Conservation (phyloP, 2,888 invertebrate species). For the Ligdia adustata region DNA sequence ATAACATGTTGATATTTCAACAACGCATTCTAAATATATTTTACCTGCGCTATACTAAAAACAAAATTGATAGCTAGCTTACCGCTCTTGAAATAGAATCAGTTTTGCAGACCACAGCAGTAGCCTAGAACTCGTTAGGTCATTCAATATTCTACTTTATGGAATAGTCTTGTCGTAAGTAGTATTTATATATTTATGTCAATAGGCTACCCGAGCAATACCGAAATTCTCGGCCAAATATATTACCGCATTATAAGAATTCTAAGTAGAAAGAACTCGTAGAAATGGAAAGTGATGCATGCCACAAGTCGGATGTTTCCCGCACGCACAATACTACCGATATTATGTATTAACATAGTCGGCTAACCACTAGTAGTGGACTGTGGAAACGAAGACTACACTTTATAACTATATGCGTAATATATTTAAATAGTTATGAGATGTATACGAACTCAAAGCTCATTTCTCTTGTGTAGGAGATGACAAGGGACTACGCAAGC, state of each 20-base stretch:
- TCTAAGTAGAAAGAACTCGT: slow-evolving; percentile 41
- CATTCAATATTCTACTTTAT: slow-evolving; percentile 7
- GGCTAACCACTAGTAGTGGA: slow-evolving; percentile 15
- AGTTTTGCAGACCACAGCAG: not conserved
- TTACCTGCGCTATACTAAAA: too few species aligned
- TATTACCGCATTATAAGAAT: slow-evolving; percentile 31
- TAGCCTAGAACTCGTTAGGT: not conserved
- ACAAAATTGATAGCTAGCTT: too few species aligned
- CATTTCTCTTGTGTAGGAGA: too few species aligned
- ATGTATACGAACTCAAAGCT: too few species aligned
- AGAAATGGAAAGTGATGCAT: slow-evolving; percentile 62
- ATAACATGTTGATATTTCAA: too few species aligned
- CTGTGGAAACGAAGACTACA: too few species aligned
- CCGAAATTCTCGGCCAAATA: slow-evolving; percentile 13
- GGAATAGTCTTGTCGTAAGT: slow-evolving; percentile 7
- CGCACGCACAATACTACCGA: slow-evolving; percentile 35
- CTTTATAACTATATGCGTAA: too few species aligned
- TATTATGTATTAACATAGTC: slow-evolving; percentile 32
- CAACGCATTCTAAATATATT: too few species aligned
- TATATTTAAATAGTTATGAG: too few species aligned
- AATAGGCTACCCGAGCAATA: slow-evolving; percentile 22
- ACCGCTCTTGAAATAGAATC: not conserved
- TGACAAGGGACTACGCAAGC: too few species aligned
- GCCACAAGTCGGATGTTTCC: slow-evolving; percentile 33
- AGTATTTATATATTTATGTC: slow-evolving; percentile 18